A percentile compares a stretch with the other conserved stretches of the same genome.
Conservation (phyloP, 2,797 vertebrate genomes). For the Sylvia borin region DNA sequence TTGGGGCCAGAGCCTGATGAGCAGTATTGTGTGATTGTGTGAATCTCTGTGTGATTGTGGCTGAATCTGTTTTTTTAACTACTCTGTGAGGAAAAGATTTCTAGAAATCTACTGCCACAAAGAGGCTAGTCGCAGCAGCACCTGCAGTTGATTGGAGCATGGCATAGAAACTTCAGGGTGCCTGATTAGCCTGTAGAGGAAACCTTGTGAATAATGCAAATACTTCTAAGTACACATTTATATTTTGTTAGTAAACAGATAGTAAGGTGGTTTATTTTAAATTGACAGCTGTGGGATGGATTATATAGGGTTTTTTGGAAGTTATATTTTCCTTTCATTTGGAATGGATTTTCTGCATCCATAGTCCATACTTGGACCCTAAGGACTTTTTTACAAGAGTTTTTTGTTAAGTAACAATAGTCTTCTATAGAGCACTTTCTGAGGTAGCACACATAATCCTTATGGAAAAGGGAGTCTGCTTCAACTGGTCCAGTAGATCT, state of each 20-base stretch:
- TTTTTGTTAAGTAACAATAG: neutral
- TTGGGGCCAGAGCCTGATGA: neutral
- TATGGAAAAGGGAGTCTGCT: neutral
- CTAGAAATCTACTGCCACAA: neutral
- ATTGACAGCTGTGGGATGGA: neutral
- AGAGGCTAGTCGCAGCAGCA: neutral
- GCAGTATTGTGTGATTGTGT: neutral
- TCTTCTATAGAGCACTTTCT: neutral
- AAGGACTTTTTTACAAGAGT: neutral
- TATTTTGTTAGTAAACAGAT: neutral
- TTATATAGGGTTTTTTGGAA: neutral
- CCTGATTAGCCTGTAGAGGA: neutral
- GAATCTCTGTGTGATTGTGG: neutral
- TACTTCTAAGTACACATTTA: neutral
- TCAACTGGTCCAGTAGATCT: neutral
- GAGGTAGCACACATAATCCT: neutral
- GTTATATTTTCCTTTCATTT: neutral
- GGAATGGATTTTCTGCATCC: neutral
- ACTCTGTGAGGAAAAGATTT: neutral
- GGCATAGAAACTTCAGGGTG: neutral
- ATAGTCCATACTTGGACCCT: neutral
- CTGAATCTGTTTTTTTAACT: neutral
- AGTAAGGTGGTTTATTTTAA: neutral
- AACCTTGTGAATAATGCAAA: neutral
- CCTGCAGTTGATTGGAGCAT: neutral